Evolutionary conservation across 2,888 invertebrate genomes (phyloP).

Genomic region (Mantis religiosa): DNA sequence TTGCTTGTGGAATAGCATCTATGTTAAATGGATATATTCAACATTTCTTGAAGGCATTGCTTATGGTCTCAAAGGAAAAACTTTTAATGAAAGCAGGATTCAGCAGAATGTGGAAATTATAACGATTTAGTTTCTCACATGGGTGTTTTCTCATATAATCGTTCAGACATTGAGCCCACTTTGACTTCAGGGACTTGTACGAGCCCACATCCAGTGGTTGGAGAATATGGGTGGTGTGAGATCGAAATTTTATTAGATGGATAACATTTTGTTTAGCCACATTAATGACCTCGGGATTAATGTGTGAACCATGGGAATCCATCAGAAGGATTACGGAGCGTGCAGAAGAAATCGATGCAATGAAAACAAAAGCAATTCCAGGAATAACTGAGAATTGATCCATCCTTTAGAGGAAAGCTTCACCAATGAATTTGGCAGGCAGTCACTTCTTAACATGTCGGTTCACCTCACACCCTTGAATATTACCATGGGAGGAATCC

Average conservation of each 20-base stretch:
- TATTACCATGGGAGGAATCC: conserved; percentile 13
- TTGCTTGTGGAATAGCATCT: background rate
- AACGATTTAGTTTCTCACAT: background rate
- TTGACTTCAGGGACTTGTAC: background rate
- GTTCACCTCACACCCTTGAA: background rate
- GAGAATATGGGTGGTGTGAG: background rate
- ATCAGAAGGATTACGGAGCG: background rate
- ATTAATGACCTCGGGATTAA: background rate
- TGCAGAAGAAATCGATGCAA: background rate
- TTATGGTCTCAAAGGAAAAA: background rate
- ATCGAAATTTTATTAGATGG: background rate
- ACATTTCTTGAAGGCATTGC: background rate
- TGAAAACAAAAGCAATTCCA: background rate
- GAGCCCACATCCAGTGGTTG: background rate
- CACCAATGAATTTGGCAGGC: background rate
- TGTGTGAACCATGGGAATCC: background rate
- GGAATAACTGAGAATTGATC: background rate
- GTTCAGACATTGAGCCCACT: background rate
- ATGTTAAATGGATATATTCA: background rate
- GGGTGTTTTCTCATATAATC: background rate
- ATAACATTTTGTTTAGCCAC: background rate
- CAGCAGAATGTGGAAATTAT: background rate
- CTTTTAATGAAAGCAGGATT: background rate
- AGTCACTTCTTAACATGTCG: background rate
- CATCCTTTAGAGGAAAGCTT: background rate